Conservation (phyloP, 2,888 invertebrate genomes). For the Zele albiditarsus region DNA sequence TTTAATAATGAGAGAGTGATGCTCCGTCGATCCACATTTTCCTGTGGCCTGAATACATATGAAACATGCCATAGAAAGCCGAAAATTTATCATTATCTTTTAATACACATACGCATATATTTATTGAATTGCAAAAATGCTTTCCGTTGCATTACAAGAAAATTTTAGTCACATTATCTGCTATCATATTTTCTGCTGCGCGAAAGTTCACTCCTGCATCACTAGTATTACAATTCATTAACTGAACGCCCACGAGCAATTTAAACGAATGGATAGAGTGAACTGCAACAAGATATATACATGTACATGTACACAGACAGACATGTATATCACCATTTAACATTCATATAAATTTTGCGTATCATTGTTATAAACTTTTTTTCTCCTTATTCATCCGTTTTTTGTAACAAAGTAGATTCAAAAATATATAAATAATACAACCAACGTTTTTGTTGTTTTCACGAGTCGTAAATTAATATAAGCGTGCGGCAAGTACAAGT, state of each 20-base stretch:
- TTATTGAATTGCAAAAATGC: not conserved
- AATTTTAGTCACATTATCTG: not conserved
- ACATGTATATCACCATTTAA: constrained; percentile 16
- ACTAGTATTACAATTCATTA: constrained; percentile 64
- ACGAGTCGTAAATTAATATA: constrained; percentile 43
- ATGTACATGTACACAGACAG: constrained; percentile 6
- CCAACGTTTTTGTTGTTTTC: constrained; percentile 16
- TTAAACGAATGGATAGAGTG: constrained; percentile 53
- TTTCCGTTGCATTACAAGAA: not conserved
- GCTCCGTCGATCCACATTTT: not conserved
- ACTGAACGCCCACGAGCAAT: constrained; percentile 63
- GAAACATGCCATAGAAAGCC: not conserved
- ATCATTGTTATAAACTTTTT: not conserved
- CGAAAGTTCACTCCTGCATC: constrained; percentile 36
- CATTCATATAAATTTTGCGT: not conserved
- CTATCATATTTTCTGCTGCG: not conserved
- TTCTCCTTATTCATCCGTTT: not conserved
- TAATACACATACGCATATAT: not conserved
- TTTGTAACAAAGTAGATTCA: not conserved
- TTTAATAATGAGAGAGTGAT: not conserved
- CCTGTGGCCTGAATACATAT: not conserved
- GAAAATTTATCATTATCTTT: not conserved
- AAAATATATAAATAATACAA: not conserved
- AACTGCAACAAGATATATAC: constrained; percentile 45
- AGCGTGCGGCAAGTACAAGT: constrained; percentile 37